phyloP scores from a whole-genome alignment of 2,888 invertebrate genomes.

The Nymphalis urticae region DNA sequence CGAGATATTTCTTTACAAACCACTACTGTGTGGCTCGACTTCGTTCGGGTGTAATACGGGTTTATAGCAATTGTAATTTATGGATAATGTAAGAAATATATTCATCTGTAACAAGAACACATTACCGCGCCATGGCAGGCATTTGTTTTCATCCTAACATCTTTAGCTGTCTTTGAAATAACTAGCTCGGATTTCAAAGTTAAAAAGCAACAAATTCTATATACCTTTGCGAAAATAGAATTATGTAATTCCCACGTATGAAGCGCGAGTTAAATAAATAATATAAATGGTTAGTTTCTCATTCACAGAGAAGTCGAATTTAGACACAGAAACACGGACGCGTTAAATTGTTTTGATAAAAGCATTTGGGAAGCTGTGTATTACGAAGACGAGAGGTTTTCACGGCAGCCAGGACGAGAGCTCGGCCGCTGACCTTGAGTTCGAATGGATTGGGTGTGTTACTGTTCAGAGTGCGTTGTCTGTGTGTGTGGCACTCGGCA shows the following conservation, averaged over 20 bases:
- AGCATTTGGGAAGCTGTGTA: neutral
- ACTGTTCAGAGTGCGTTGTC: conserved; percentile 1
- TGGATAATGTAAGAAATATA: neutral
- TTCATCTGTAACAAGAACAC: too few species aligned
- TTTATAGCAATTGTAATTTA: neutral
- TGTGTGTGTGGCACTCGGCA: too few species aligned
- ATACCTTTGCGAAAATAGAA: too few species aligned
- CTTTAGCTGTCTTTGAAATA: too few species aligned
- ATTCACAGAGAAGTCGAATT: too few species aligned
- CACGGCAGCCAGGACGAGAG: neutral
- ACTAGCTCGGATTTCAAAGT: too few species aligned
- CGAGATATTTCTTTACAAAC: neutral
- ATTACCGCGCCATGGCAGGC: too few species aligned
- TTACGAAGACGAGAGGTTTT: neutral
- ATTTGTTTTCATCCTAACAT: too few species aligned
- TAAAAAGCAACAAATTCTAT: too few species aligned
- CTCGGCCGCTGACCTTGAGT: conserved; percentile 25
- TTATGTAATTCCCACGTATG: too few species aligned
- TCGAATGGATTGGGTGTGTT: conserved; percentile 7
- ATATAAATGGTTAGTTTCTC: too few species aligned
- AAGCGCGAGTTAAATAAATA: too few species aligned
- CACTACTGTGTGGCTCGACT: neutral
- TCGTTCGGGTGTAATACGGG: neutral
- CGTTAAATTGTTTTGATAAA: neutral
- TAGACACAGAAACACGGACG: neutral